phyloP scores from a whole-genome alignment of 2,113 vertebrate genomes.

The Semicossyphus pulcher region DNA sequence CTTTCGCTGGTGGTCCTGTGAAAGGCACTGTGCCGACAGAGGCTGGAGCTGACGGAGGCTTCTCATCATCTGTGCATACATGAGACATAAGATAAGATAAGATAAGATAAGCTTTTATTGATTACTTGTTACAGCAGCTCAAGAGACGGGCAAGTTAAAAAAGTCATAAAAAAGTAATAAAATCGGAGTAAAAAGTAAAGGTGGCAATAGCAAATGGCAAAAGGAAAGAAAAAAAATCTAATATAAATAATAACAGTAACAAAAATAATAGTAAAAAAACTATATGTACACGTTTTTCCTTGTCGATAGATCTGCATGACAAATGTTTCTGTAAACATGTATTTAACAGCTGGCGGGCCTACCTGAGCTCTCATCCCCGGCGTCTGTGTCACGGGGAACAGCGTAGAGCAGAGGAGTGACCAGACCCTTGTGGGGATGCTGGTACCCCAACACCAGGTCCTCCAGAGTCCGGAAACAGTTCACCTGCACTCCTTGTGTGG shows the following conservation, averaged over 20 bases:
- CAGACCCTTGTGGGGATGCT: slow-evolving; percentile 89
- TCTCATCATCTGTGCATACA: slow-evolving; percentile 82
- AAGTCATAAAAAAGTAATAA: too few species aligned
- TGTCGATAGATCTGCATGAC: background rate
- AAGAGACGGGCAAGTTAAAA: too few species aligned
- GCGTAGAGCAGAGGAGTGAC: slow-evolving; percentile 86
- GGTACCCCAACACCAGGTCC: slow-evolving; percentile 88
- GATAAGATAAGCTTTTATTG: too few species aligned
- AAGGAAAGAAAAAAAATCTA: too few species aligned
- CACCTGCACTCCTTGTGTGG: slow-evolving; percentile 88
- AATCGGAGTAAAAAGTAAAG: too few species aligned
- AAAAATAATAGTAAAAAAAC: background rate
- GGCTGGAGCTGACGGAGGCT: slow-evolving; percentile 37
- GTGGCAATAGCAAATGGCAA: too few species aligned
- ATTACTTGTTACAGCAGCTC: too few species aligned
- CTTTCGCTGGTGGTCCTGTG: slow-evolving; percentile 44
- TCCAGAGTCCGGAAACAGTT: slow-evolving; percentile 87
- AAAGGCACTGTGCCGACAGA: slow-evolving; percentile 39
- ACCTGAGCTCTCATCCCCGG: slow-evolving; percentile 86
- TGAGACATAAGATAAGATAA: background rate
- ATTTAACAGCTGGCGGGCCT: slow-evolving; percentile 13
- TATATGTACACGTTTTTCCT: background rate
- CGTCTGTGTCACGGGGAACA: slow-evolving; percentile 75
- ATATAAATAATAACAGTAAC: background rate
- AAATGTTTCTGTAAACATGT: too few species aligned